A percentile compares a stretch with the other conserved stretches of the same genome.
Conservation (phyloP, 2,888 invertebrate genomes). For the Prenolepis imparis region DNA sequence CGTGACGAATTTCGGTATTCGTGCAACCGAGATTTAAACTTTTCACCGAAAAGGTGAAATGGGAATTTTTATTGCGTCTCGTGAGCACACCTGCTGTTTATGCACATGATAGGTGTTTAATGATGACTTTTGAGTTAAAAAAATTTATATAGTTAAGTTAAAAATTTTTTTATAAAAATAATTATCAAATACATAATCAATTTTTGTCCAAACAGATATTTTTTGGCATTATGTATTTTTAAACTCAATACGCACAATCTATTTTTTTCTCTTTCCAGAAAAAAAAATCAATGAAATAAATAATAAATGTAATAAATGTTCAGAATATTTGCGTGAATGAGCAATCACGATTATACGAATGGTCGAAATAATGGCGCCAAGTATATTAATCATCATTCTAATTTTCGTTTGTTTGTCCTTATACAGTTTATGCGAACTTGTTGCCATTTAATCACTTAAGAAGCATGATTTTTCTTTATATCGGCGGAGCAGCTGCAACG, state of each 20-base stretch:
- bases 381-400: conserved; percentile 28
- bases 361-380: conserved; percentile 7
- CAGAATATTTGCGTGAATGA: neutral
- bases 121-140: neutral
- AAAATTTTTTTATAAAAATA: neutral
- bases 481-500: conserved; percentile 51
- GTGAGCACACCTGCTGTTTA: conserved; percentile 35
- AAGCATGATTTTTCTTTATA: conserved; percentile 45
- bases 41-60: conserved; percentile 27
- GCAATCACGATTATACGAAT: neutral
- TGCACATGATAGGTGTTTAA: neutral
- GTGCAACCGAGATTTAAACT: conserved; percentile 36
- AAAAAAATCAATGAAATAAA: conserved; percentile 6
- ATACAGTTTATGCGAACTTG: conserved; percentile 39
- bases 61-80: conserved; percentile 7
- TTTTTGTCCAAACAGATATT: neutral
- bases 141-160: neutral
- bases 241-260: neutral
- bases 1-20: conserved; percentile 46
- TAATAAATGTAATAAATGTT: conserved; percentile 5
- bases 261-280: neutral
- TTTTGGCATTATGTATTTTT: neutral
- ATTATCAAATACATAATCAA: neutral
- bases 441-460: conserved; percentile 48
- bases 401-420: conserved; percentile 8